A percentile compares a stretch with the other conserved stretches of the same genome.
Conservation (phyloP, 1,140 invertebrate species). For the Danaus melanippus region DNA sequence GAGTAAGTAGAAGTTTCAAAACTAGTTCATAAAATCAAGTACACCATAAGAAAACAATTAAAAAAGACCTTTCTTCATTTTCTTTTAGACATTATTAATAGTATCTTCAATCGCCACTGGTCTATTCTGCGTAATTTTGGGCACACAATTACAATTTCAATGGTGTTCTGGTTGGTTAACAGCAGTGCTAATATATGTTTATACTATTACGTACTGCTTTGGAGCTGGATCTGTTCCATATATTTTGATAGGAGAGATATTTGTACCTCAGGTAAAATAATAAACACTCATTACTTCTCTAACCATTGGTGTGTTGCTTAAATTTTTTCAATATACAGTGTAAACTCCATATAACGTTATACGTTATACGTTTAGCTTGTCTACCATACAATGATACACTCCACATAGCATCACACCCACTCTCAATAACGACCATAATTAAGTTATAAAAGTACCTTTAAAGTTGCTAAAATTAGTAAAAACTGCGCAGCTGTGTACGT, state of each 20-base stretch:
- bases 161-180: conserved; percentile 37
- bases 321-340: no score
- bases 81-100: conserved; percentile 36
- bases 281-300: background rate
- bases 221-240: conserved; percentile 42
- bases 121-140: conserved; percentile 30
- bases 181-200: conserved; percentile 30
- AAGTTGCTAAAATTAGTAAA: no score
- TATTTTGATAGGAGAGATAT: conserved; percentile 38
- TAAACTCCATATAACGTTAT: no score
- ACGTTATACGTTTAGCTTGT: no score
- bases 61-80: background rate
- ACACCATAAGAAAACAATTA: no score
- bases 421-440: no score
- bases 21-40: no score
- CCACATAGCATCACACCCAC: no score
- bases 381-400: no score
- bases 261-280: conserved; percentile 42
- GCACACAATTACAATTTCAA: conserved; percentile 32
- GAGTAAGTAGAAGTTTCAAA: conserved; percentile 19
- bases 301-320: no score
- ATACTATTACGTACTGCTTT: conserved; percentile 23
- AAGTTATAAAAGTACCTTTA: no score
- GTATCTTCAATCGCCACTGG: conserved; percentile 29
- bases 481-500: no score